Base-by-base conservation (phyloP, 2,888 invertebrate genomes). In the Malthinus flaveolus region DNA sequence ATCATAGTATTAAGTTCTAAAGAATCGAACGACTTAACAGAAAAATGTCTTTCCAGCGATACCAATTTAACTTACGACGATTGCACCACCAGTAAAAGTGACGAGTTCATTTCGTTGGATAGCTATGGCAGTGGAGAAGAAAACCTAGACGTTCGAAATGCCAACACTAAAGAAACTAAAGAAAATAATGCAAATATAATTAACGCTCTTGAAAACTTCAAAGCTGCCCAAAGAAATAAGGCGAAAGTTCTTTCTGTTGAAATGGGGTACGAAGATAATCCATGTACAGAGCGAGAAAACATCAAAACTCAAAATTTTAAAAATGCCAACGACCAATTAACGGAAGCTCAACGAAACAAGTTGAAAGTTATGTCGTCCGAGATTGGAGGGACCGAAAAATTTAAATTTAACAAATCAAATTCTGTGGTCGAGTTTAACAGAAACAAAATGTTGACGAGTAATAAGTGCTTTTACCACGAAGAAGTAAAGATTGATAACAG, bases 351-450 rank as follows among this genome's bases (percentile, higher is more conserved):
- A 61, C 74, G 79, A 48, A 88, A 88, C 67, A 86, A 84, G 72
- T 69, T 84, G 12, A 86, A 82, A 73, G 80, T 88, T 1, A 72
- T 88, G 54, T 81, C 83, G 3, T 82, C 85, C 0, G 87, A 88
- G 71, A 87, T 83, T 63, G 84, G 83, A 50, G 73, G 83, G 1
- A 72, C 68, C 51, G 56, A 45, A 6, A 8, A 34, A 46, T 9
- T 32, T 3, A 36, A 7, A 12, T 34, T 5, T 13, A 51, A 44
- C 12, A 36, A 32, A 31, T 53, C 66, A n/a, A 39, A 66, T 37
- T 70, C 61, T 3, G 59, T 62, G 12, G 58, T 63, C 4, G 63
- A 69, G 54, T 63, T 68, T 4, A 76, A 76, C 54, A 65, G 72
- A 39, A 72, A 73, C 47, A 73, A 66, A 56, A 71, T 75, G 23